Evolutionary conservation across 2,888 invertebrate species (phyloP), one percentile per base, ranked within the genome.

Genomic region (Parnassius glacialis): DNA sequence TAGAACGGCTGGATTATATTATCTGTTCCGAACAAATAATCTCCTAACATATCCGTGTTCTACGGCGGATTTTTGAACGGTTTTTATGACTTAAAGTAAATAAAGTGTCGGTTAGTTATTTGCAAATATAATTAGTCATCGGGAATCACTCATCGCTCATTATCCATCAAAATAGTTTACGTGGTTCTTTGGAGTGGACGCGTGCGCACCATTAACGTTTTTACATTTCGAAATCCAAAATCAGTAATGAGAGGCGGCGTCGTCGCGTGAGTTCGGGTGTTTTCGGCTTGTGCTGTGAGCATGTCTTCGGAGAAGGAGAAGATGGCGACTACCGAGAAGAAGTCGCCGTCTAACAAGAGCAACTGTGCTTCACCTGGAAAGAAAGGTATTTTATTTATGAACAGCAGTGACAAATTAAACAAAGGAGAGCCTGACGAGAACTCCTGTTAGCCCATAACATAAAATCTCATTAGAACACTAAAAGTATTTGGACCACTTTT

Each of bases 271-370:
- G 70, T 74, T 76, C 70, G 78, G 76, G 71, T 69, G 74, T 72
- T 69, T 68, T 69, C 72, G 71, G 70, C 69, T 75, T 68, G 68
- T 74, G 72, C 73, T 78, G 77, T 75, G 71, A 79, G 64, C 73
- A 90, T 91, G 90, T 85, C 84, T 74, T 83, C 89, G 68, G 90
- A 90, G 74, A 90, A 90, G 75, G 89, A 85, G 80, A 90, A 90
- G 78, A 91, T 91, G 90, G 90, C 90, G 66, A 82, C 87, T 61
- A 83, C 86, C 65, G 90, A 89, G 69, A 72, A 83, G 68, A 90
- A 90, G 78, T 90, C 91, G 67, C 89, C 90, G 52, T 85, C 87
- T 60, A 88, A 87, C 78, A 88, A 84, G 81, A 86, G 84, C 77
- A 91, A 91, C 82, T 87, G 87, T 78, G 84, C 90, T 61, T 90